A percentile compares a stretch with the other conserved stretches of the same genome.
These are phyloP conservation scores for Coremacera marginata DNA, from an alignment of 2,888 invertebrate genomes.

Conservation along the genomic window DNA sequence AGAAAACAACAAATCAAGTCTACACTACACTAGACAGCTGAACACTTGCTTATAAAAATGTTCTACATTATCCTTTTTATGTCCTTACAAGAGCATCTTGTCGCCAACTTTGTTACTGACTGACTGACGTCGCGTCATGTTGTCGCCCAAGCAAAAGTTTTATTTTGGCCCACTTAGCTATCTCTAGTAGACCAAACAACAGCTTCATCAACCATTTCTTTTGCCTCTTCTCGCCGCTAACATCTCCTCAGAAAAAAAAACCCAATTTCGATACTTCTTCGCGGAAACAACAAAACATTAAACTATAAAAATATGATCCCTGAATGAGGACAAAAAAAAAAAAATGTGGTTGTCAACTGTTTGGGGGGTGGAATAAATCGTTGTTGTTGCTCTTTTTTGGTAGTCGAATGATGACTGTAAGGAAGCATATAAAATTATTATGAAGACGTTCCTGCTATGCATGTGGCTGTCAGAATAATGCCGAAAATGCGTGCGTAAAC, in stretches of 20 bases:
- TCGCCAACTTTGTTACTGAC: conserved; percentile 66
- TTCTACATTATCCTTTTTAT: conserved; percentile 67
- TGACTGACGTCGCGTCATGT: conserved; percentile 46
- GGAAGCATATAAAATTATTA: conserved; percentile 59
- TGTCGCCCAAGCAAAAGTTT: conserved; percentile 16
- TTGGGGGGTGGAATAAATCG: neutral
- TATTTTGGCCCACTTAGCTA: neutral
- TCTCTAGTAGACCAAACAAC: neutral
- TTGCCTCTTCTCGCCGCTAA: neutral
- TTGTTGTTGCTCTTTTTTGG: neutral
- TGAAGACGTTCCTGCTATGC: conserved; percentile 56
- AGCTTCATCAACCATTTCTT: neutral
- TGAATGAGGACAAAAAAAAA: conserved; percentile 9
- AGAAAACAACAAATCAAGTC: conserved; percentile 29
- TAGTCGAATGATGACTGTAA: neutral
- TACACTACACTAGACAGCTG: conserved; percentile 39
- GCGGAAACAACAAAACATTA: conserved; percentile 32
- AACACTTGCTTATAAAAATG: conserved; percentile 63
- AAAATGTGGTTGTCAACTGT: neutral
- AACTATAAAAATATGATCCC: conserved; percentile 42
- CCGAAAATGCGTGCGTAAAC: conserved; percentile 9
- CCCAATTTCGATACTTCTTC: conserved; percentile 26
- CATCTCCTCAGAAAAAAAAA: neutral
- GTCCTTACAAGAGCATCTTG: conserved; percentile 65
- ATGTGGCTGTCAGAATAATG: neutral